Evolutionary conservation across 2,797 vertebrate species (phyloP).

Genomic region (Uromys caudimaculatus): DNA sequence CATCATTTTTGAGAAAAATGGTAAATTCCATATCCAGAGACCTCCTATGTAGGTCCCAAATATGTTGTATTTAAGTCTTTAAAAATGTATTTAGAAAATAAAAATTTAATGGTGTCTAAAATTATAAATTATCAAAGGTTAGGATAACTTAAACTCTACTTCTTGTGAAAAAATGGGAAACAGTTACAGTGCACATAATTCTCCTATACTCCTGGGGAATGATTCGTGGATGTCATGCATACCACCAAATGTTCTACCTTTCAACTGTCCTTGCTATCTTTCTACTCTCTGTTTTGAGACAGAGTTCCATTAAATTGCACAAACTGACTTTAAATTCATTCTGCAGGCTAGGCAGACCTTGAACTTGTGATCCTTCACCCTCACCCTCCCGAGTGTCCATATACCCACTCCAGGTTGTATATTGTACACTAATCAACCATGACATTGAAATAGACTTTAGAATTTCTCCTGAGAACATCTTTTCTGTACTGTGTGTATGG

Average conservation of each 20-base stretch:
- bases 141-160: conserved; percentile 78
- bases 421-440: neutral
- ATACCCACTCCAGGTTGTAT: neutral
- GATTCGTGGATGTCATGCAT: neutral
- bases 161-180: neutral
- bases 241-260: neutral
- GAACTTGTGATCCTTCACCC: neutral
- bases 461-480: neutral
- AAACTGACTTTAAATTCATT: neutral
- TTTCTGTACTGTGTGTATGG: conserved; percentile 8
- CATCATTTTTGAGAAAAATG: conserved; percentile 60
- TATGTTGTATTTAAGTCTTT: conserved; percentile 76
- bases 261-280: neutral
- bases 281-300: neutral
- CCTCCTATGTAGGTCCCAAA: conserved; percentile 59
- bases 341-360: neutral
- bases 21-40: conserved; percentile 50
- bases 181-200: neutral
- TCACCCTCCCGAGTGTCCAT: neutral
- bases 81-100: conserved; percentile 69
- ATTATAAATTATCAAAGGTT: conserved; percentile 81
- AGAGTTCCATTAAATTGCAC: neutral
- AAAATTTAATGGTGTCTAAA: conserved; percentile 80
- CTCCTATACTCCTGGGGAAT: neutral
- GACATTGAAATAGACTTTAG: neutral